Base-by-base conservation (phyloP, 2,113 vertebrate genomes). In the Rhinogobius similis region DNA sequence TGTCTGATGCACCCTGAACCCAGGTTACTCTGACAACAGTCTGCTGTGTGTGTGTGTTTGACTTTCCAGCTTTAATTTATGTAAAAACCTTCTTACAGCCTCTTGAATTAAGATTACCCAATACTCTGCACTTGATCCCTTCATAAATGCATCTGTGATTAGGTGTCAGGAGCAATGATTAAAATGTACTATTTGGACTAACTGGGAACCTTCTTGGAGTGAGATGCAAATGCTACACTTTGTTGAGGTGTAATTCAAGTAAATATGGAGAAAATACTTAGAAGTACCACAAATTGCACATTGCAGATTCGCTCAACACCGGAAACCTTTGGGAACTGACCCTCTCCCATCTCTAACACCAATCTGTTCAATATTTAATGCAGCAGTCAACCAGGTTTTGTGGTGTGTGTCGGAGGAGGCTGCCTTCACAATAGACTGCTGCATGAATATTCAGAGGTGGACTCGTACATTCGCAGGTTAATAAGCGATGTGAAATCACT, bases 381-480 rank as follows among this genome's bases (percentile, higher is more conserved):
- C 61, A 44, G 56, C 52, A 63, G 26, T 36, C 2, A 5, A 46
- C 71, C 66, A 3, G 1, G 4, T 27, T 50, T 44, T 36, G n/a
- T 13, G 29, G 65, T 14, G 70, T 39, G 53, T 59, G 26, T 66
- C 1, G 11, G 29, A 64, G 62, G 62, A 3, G 10, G 21, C 44
- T 4, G 18, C 56, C 27, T 5, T 44, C 78, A 83, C 83, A 75
- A 76, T 72, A 62, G 61, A 48, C 44, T 13, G 48, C 67, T 0
- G 0, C n/a, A 77, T 89, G 83, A 81, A 85, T 89, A 86, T 86
- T 84, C 75, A 87, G 70, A 65, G 41, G 29, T 16, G 29, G 78
- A 78, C 67, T 72, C 29, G 77, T 58, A 74, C 70, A 79, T 85
- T 75, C 72, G 81, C 82, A 86, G 84, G 86, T 89, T 89, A 88